Percentiles rank a stretch among this genome's conserved stretches.
phyloP scores from a whole-genome alignment of 2,797 vertebrate genomes.

The Threskiornis aethiopicus region DNA sequence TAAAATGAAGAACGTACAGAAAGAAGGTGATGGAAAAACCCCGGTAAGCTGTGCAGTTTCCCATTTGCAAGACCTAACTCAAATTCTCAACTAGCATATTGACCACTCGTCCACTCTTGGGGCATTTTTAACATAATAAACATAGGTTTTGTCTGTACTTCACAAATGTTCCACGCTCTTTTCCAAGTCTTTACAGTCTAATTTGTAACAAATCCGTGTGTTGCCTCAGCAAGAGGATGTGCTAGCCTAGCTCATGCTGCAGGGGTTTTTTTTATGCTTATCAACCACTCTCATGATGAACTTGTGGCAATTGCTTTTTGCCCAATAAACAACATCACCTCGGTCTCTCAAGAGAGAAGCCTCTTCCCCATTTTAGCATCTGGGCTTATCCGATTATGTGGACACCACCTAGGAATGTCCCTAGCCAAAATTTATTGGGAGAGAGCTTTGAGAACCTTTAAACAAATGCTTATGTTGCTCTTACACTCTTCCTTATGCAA shows the following conservation, averaged over 20 bases:
- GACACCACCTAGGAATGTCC: not conserved
- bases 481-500: not conserved
- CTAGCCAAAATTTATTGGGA: not conserved
- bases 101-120: not conserved
- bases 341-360: not conserved
- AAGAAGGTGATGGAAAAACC: not conserved
- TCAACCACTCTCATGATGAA: not conserved
- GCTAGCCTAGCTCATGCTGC: not conserved
- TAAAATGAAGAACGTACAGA: not conserved
- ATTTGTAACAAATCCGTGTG: not conserved
- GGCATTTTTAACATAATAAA: not conserved
- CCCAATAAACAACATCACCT: not conserved
- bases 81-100: not conserved
- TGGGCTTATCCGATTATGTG: not conserved
- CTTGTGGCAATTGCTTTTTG: not conserved
- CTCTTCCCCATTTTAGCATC: not conserved
- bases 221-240: not conserved
- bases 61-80: not conserved
- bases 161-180: accelerated
- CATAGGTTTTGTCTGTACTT: not conserved
- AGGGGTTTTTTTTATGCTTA: not conserved
- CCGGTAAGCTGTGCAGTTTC: not conserved
- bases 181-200: not conserved
- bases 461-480: not conserved
- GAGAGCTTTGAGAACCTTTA: not conserved